A percentile compares a stretch with the other conserved stretches of the same genome.
Conservation (phyloP, 2,797 vertebrate species). For the Diplodus sargus region DNA sequence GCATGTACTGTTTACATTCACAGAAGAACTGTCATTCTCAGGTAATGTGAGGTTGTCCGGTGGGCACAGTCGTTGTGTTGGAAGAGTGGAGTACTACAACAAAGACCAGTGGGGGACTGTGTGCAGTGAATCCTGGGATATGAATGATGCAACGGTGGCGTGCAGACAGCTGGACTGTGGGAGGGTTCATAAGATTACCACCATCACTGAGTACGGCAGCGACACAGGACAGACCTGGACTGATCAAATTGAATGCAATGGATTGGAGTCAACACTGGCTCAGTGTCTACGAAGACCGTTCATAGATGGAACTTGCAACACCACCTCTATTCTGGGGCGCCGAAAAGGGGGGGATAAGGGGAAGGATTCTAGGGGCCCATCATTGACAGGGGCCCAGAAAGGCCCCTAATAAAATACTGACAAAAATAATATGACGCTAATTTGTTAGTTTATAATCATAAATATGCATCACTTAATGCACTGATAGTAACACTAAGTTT, state of each 20-base stretch:
- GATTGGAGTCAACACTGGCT: conserved; percentile 55
- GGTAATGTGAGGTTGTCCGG: conserved; percentile 67
- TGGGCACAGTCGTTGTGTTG: conserved; percentile 60
- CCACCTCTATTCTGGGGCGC: no score
- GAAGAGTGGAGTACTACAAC: conserved; percentile 73
- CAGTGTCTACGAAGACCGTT: conserved; percentile 56
- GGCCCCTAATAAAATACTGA: no score
- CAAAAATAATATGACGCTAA: no score
- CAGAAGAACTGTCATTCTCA: conserved; percentile 37
- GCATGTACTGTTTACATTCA: background rate
- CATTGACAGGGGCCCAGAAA: no score
- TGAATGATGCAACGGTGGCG: conserved; percentile 63
- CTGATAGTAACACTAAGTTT: no score
- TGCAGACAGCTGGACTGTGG: conserved; percentile 76
- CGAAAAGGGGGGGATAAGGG: no score
- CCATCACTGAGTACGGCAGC: conserved; percentile 20
- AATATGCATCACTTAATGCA: no score
- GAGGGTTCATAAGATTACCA: conserved; percentile 40
- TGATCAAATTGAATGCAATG: conserved; percentile 67
- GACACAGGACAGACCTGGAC: conserved; percentile 35
- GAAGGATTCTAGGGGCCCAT: no score
- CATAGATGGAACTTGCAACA: conserved; percentile 59
- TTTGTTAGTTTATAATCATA: no score
- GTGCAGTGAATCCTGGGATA: conserved; percentile 75
- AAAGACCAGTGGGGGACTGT: conserved; percentile 71